Conservation (phyloP, 2,888 invertebrate species). For the Fragum whitleyi region DNA sequence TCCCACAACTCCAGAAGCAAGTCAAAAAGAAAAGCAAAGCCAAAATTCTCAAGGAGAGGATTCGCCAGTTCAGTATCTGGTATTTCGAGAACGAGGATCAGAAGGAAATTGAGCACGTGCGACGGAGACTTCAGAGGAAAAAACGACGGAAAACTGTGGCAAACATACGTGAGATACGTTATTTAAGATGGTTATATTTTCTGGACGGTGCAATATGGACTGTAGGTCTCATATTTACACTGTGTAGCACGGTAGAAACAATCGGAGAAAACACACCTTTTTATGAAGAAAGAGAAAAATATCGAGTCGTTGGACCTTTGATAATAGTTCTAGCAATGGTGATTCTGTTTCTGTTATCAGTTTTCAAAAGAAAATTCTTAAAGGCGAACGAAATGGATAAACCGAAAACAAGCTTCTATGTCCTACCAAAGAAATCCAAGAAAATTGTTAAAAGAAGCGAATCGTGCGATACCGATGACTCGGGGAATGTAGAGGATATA, state of each 20-base stretch:
- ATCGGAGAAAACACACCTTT: slow-evolving; percentile 50
- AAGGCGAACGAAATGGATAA: slow-evolving; percentile 30
- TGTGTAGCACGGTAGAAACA: slow-evolving; percentile 49
- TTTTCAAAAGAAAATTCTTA: slow-evolving; percentile 39
- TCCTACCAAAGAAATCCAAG: slow-evolving; percentile 35
- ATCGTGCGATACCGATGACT: slow-evolving; percentile 16
- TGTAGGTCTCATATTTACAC: slow-evolving; percentile 29
- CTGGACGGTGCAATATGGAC: slow-evolving; percentile 33
- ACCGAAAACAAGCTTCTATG: slow-evolving; percentile 21
- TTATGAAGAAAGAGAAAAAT: slow-evolving; percentile 31
- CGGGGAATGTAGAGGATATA: slow-evolving; percentile 50
- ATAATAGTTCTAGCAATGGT: slow-evolving; percentile 25
- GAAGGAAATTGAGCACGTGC: slow-evolving; percentile 43
- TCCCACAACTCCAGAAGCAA: background rate
- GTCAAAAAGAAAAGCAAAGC: slow-evolving; percentile 3
- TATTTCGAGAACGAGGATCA: slow-evolving; percentile 57
- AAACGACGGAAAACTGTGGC: background rate
- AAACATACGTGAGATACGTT: background rate
- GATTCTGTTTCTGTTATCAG: slow-evolving; percentile 38
- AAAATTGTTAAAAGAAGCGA: background rate
- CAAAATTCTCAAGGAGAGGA: slow-evolving; percentile 46
- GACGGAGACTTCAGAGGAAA: slow-evolving; percentile 30
- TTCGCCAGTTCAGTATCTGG: slow-evolving; percentile 62
- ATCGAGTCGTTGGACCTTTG: slow-evolving; percentile 37
- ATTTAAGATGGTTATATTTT: slow-evolving; percentile 30